A percentile compares a stretch with the other conserved stretches of the same genome.
phyloP scores from a whole-genome alignment of 2,888 invertebrate genomes.

The Napeogenes inachia region DNA sequence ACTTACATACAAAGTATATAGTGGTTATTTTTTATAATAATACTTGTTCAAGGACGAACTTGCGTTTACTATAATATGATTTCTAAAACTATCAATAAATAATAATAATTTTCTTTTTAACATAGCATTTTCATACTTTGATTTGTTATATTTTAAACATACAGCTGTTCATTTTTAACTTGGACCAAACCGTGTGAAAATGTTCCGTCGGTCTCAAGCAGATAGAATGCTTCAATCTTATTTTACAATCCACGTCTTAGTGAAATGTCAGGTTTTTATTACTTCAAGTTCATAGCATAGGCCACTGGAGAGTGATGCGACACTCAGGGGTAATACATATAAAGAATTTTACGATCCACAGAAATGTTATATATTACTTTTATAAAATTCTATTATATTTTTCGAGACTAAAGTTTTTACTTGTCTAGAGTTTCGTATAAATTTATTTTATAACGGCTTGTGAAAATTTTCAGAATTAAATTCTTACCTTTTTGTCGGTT shows the following conservation, averaged over 20 bases:
- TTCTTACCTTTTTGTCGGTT: too few species aligned
- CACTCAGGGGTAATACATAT: constrained; percentile 16
- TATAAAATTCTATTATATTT: not conserved
- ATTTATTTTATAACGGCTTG: too few species aligned
- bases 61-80: too few species aligned
- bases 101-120: too few species aligned
- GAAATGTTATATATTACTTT: constrained; percentile 14
- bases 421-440: not conserved
- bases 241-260: constrained; percentile 59
- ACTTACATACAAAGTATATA: too few species aligned
- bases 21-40: too few species aligned
- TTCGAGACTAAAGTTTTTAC: not conserved
- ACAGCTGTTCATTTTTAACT: constrained; percentile 22
- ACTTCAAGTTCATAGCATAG: constrained; percentile 27
- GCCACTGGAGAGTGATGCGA: constrained; percentile 27
- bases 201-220: constrained; percentile 45
- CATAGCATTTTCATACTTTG: not conserved
- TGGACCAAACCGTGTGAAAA: constrained; percentile 35
- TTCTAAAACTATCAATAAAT: too few species aligned
- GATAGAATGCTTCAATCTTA: constrained; percentile 57
- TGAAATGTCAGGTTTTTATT: constrained; percentile 52
- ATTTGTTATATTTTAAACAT: not conserved
- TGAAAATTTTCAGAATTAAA: too few species aligned
- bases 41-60: too few species aligned
- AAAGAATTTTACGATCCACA: constrained; percentile 16